Evolutionary conservation across 2,797 vertebrate species (phyloP).

Genomic region (Intellagama lesueurii): DNA sequence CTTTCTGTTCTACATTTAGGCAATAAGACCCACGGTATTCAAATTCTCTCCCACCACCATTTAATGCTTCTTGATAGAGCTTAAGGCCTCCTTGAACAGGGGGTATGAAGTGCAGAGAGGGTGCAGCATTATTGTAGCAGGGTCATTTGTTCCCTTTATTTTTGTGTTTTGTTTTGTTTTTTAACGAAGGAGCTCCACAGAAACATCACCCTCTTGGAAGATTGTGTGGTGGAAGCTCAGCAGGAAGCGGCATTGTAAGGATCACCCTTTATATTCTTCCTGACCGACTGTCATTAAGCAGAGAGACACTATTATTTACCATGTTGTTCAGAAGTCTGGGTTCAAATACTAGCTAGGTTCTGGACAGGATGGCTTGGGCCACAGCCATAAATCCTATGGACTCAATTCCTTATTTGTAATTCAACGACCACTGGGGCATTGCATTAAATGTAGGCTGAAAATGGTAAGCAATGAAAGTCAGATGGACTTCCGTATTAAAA

Average conservation of each 20-base stretch:
- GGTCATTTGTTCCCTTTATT: not conserved
- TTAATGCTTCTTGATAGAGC: not conserved
- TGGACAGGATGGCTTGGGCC: not conserved
- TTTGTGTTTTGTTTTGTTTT: not conserved
- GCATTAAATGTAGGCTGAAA: not conserved
- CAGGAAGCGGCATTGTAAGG: conserved; percentile 21
- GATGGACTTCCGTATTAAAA: too few species aligned
- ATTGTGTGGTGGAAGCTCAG: conserved; percentile 19
- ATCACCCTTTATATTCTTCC: not conserved
- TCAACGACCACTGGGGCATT: not conserved
- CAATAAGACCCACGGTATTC: too few species aligned
- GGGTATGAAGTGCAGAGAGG: not conserved
- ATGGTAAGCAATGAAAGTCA: not conserved
- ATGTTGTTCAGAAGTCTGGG: not conserved
- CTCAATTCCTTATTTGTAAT: not conserved
- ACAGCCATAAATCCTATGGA: not conserved
- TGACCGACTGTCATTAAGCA: not conserved
- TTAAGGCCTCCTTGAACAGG: not conserved
- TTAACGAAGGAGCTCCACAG: conserved; percentile 22
- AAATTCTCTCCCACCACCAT: not conserved
- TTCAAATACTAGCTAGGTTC: not conserved
- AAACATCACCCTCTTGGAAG: conserved; percentile 1
- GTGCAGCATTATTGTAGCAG: not conserved
- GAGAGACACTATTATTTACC: not conserved
- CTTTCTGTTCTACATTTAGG: too few species aligned